Conservation (phyloP, 2,888 invertebrate genomes). For the Tanypteryx hageni region DNA sequence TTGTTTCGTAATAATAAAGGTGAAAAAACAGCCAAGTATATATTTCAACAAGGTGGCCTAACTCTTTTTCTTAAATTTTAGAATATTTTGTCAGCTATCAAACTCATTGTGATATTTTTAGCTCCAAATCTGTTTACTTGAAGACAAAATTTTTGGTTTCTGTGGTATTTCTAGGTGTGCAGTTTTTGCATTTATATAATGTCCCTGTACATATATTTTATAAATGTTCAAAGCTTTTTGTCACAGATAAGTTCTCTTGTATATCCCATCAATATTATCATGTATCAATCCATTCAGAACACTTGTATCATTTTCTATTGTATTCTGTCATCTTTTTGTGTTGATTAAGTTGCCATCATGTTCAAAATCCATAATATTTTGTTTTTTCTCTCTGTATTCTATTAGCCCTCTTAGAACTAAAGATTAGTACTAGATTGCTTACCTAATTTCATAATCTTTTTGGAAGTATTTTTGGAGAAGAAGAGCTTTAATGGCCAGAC, state of each 20-base stretch:
- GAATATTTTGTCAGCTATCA: no score
- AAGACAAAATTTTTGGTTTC: no score
- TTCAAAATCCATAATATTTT: neutral
- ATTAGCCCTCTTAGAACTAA: neutral
- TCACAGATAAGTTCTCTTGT: neutral
- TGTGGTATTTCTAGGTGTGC: no score
- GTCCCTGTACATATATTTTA: neutral
- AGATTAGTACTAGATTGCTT: neutral
- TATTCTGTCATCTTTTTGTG: neutral
- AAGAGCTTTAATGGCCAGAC: constrained; percentile 92
- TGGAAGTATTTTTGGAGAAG: constrained; percentile 92
- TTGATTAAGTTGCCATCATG: neutral
- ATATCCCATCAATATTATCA: neutral
- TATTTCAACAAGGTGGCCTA: neutral
- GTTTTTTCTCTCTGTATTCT: neutral
- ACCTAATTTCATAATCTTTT: constrained; percentile 63
- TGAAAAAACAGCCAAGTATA: neutral
- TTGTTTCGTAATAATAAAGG: neutral
- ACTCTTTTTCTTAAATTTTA: neutral
- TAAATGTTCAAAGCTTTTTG: neutral
- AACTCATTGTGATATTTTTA: no score
- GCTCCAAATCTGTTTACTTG: no score
- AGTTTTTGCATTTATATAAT: no score
- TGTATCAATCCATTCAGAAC: no score
- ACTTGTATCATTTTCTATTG: no score